phyloP scores from a whole-genome alignment of 2,797 vertebrate genomes.

The Sebastiscus albofasciatus region DNA sequence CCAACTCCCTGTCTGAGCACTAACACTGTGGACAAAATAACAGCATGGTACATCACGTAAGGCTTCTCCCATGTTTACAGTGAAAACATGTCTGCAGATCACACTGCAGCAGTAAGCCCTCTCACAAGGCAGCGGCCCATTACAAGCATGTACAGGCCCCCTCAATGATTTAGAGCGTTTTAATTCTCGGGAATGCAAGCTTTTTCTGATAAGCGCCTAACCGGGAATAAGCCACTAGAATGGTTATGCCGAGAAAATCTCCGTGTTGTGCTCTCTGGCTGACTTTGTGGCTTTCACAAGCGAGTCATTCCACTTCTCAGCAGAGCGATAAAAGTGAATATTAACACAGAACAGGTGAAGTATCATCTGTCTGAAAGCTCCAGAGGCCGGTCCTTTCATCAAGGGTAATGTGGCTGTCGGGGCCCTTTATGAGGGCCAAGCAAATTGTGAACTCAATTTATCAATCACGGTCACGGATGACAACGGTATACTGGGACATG shows the following conservation, averaged over 20 bases:
- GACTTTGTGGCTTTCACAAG: slow-evolving; percentile 33
- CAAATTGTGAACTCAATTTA: not conserved
- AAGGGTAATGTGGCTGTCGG: not conserved
- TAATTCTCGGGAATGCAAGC: slow-evolving; percentile 71
- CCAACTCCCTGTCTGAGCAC: slow-evolving; percentile 62
- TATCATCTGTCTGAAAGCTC: slow-evolving; percentile 6
- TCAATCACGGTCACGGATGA: not conserved
- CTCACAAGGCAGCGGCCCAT: slow-evolving; percentile 60
- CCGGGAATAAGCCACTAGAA: slow-evolving; percentile 22
- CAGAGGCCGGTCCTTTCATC: not conserved
- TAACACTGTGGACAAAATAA: slow-evolving; percentile 67
- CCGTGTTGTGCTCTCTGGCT: slow-evolving; percentile 8
- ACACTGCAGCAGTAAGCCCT: slow-evolving; percentile 48
- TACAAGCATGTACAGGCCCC: slow-evolving; percentile 73
- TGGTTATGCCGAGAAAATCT: slow-evolving; percentile 44
- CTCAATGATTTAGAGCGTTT: slow-evolving; percentile 59
- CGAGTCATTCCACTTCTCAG: slow-evolving; percentile 28
- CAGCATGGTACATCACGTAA: slow-evolving; percentile 53
- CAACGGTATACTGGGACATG: no score
- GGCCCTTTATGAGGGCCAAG: not conserved
- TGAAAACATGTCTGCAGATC: slow-evolving; percentile 71
- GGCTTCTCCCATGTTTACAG: slow-evolving; percentile 64
- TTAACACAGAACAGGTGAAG: slow-evolving; percentile 37
- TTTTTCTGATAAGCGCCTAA: slow-evolving; percentile 65
- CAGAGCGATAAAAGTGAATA: slow-evolving; percentile 19